phyloP scores from a whole-genome alignment of 1,140 invertebrate species.

The Drosophila pandora region DNA sequence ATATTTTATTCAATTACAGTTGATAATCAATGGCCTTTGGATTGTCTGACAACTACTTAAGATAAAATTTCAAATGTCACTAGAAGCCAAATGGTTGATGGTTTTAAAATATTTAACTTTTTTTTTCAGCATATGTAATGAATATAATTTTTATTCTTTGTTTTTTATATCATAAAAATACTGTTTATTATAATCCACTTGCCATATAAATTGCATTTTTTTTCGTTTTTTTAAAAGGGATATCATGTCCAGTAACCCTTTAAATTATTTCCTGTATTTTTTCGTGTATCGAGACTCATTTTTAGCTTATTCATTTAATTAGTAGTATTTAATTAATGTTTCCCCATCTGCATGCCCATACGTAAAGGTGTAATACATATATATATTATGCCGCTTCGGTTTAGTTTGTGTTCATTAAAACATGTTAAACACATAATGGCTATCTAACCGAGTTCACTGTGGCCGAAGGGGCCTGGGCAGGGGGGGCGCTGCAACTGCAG shows the following conservation, averaged over 20 bases:
- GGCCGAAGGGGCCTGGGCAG: constrained; percentile 6
- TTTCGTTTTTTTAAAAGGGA: no score
- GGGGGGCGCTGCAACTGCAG: not conserved
- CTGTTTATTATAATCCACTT: no score
- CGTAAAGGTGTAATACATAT: not conserved
- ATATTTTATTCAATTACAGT: constrained; percentile 44
- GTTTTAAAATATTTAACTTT: no score
- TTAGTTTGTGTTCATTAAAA: constrained; percentile 72
- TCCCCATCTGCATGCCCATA: not conserved
- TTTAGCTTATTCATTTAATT: constrained; percentile 28
- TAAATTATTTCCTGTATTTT: not conserved
- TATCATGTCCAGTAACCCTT: not conserved
- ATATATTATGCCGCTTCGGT: constrained; percentile 13
- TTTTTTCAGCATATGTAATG: no score
- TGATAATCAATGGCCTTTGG: constrained; percentile 31
- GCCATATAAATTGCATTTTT: no score
- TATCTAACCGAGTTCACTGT: constrained; percentile 51
- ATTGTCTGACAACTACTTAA: constrained; percentile 33
- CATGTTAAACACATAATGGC: constrained; percentile 69
- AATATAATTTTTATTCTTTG: no score
- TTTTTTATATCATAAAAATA: no score
- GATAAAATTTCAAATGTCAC: constrained; percentile 18
- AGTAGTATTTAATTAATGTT: constrained; percentile 19
- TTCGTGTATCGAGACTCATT: not conserved
- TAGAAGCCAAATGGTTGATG: no score